Base-by-base conservation (phyloP, 2,888 invertebrate species). In the Apomyelois bistriatella region DNA sequence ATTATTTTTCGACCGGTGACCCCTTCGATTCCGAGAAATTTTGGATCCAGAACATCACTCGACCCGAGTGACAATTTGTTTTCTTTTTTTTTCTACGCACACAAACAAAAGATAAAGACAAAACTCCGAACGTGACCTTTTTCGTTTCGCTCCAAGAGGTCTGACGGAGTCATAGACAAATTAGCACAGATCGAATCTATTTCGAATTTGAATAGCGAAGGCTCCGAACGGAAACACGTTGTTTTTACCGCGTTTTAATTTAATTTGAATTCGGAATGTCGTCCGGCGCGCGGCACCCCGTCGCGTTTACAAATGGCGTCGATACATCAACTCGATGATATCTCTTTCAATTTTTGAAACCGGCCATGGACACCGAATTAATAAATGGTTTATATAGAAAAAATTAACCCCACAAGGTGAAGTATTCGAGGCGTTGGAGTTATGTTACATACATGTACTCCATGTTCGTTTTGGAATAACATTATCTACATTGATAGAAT, bases 241-340 rank as follows among this genome's bases (percentile, higher is more conserved):
- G 88, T 88, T 89, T 86, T 87, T 87, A 83, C 85, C 80, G 80
- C 76, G 79, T 79, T 88, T 85, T 88, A 88, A 88, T 88, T 89
- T 88, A 89, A 89, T 86, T 88, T 79, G 79, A 84, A 85, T 86
- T 84, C 66, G 77, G 83, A 82, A 85, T 82, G 82, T 84, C 80
- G 80, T 74, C 72, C 73, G 70, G 68, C 73, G 74, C 70, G 73
- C 70, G 73, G 78, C 78, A 72, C 83, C 89, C 87, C 79, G 82
- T 78, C 62, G 82, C 73, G 84, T 70, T 82, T 76, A 88, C 87
- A 85, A 90, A 90, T 90, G 86, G 83, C 78, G 74, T 76, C 82
- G 72, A 88, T 88, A 81, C 86, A 89, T 90, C 90, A 89, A 79
- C 66, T 66, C 78, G 89, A 89, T 89, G 89, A 87, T 89, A 89